Percentiles rank a stretch among this genome's conserved stretches.
Evolutionary conservation across 2,113 vertebrate species (phyloP).

Genomic region (Cheilinus undulatus): DNA sequence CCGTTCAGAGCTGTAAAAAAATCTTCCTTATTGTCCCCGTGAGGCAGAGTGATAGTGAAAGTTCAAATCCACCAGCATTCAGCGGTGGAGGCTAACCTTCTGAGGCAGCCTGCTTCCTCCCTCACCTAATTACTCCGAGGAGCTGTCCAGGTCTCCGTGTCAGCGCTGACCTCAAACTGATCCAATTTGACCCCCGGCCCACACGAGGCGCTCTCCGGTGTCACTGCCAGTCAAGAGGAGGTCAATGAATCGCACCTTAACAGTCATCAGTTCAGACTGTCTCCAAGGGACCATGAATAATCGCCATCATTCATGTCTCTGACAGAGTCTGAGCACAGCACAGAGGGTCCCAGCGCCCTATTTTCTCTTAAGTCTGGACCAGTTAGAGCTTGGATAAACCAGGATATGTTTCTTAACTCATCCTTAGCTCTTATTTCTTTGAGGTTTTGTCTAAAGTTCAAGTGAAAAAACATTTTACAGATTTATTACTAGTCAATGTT

Average conservation of each 20-base stretch:
- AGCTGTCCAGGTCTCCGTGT: constrained; percentile 52
- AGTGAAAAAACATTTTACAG: too few species aligned
- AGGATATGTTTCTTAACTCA: constrained; percentile 10
- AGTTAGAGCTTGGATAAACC: neutral
- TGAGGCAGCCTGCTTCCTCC: constrained; percentile 14
- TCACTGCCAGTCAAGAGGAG: constrained; percentile 61
- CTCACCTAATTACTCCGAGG: constrained; percentile 66
- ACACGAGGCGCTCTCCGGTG: constrained; percentile 38
- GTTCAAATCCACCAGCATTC: constrained; percentile 24
- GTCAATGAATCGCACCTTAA: constrained; percentile 64
- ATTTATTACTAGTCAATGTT: neutral
- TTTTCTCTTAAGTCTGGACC: constrained; percentile 20
- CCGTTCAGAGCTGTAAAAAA: constrained; percentile 4
- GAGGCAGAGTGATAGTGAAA: constrained; percentile 15
- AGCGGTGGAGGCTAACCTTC: constrained; percentile 19
- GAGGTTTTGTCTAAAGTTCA: neutral
- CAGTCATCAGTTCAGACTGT: constrained; percentile 57
- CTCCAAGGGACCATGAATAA: constrained; percentile 65
- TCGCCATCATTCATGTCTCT: constrained; percentile 56
- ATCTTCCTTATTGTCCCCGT: constrained; percentile 8
- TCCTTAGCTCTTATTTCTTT: neutral
- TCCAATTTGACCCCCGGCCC: constrained; percentile 65
- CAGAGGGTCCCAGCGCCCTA: constrained; percentile 11
- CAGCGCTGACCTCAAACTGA: constrained; percentile 60
- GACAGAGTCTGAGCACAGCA: constrained; percentile 29